phyloP scores from a whole-genome alignment of 2,888 invertebrate species.

The Tipula lateralis region DNA sequence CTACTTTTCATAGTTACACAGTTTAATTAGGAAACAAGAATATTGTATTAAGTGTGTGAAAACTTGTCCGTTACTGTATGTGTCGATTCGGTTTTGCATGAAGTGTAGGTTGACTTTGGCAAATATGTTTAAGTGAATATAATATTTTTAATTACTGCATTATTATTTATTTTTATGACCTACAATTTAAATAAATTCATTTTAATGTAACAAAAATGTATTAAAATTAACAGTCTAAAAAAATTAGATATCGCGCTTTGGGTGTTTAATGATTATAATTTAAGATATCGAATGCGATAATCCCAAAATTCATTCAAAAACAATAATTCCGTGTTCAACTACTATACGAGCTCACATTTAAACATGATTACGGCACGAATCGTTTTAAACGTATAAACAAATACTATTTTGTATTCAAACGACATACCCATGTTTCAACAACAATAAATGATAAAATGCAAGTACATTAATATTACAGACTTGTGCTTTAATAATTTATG shows the following conservation, averaged over 20 bases:
- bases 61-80: not conserved
- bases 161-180: not conserved
- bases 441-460: not conserved
- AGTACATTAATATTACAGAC: not conserved
- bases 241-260: not conserved
- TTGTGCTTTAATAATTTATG: not conserved
- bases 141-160: not conserved
- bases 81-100: not conserved
- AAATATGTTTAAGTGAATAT: not conserved
- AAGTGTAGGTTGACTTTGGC: not conserved
- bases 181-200: not conserved
- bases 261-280: not conserved
- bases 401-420: not conserved
- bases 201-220: not conserved
- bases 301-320: no score
- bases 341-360: not conserved
- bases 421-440: not conserved
- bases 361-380: not conserved
- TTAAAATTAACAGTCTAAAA: not conserved
- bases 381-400: not conserved
- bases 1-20: not conserved
- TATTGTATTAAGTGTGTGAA: not conserved
- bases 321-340: no score
- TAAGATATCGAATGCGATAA: not conserved
- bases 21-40: not conserved